These are phyloP conservation scores for Zaprionus gabonicus DNA, from an alignment of 1,140 invertebrate genomes.

Conservation along the genomic window DNA sequence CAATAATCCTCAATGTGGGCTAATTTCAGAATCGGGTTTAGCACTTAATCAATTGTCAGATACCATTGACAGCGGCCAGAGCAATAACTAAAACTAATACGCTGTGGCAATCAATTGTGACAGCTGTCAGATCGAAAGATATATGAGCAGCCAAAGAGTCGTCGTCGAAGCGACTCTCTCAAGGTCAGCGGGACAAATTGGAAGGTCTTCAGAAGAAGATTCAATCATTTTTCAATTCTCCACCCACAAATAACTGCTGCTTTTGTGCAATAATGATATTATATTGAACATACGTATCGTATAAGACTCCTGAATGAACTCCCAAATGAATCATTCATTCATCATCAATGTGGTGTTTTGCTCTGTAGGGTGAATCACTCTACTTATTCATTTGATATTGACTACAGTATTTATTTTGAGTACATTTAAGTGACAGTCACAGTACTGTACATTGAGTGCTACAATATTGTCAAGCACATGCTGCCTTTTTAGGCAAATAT, in stretches of 20 bases:
- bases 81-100: constrained; percentile 46
- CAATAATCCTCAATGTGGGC: not conserved
- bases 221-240: not conserved
- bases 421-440: no score
- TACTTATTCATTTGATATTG: no score
- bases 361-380: no score
- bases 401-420: no score
- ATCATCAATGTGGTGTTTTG: no score
- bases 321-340: no score
- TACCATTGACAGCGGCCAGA: constrained; percentile 40
- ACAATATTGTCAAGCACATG: no score
- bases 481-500: no score
- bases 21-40: constrained; percentile 39
- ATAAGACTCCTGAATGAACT: no score
- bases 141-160: constrained; percentile 21
- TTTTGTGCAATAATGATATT: not conserved
- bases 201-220: not conserved
- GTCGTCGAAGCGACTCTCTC: not conserved
- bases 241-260: not conserved
- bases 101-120: constrained; percentile 42
- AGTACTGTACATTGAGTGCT: no score
- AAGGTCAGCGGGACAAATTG: constrained; percentile 37
- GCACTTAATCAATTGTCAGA: constrained; percentile 46
- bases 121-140: constrained; percentile 52
- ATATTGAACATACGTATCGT: not conserved